These are phyloP conservation scores for Triplophysa bombifrons DNA, from an alignment of 2,797 vertebrate genomes.

Conservation along the genomic window DNA sequence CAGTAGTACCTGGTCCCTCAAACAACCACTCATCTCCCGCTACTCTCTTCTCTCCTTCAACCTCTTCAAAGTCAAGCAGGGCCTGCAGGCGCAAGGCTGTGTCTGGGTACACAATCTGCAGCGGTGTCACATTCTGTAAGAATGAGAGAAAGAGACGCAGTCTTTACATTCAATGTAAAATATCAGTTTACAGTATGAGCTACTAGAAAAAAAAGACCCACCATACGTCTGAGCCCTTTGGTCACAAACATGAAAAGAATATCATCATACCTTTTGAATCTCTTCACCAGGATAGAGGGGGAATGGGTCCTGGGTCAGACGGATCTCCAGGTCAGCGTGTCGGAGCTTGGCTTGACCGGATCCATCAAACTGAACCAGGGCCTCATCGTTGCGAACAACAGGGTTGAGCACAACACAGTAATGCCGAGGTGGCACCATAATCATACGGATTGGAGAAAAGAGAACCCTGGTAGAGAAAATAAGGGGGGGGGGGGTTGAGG, in stretches of 20 bases:
- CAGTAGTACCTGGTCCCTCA: slow-evolving; percentile 83
- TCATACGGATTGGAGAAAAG: slow-evolving; percentile 81
- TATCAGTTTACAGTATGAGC: background rate
- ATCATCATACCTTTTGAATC: slow-evolving; percentile 78
- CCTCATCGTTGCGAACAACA: slow-evolving; percentile 69
- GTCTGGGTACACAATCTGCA: slow-evolving; percentile 86
- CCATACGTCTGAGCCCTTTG: background rate
- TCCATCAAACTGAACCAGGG: slow-evolving; percentile 71
- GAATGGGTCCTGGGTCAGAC: slow-evolving; percentile 87
- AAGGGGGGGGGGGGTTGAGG: background rate
- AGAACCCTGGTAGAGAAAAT: slow-evolving; percentile 73
- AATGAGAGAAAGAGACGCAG: background rate
- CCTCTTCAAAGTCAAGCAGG: slow-evolving; percentile 83
- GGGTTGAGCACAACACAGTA: slow-evolving; percentile 87
- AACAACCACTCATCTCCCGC: slow-evolving; percentile 94
- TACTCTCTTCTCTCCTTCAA: slow-evolving; percentile 72
- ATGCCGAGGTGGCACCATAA: slow-evolving; percentile 86
- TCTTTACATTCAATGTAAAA: background rate
- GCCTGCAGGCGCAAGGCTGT: slow-evolving; percentile 88
- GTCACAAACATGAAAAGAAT: background rate
- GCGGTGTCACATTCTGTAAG: slow-evolving; percentile 78
- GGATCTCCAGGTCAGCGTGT: slow-evolving; percentile 89
- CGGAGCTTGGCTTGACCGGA: slow-evolving; percentile 86
- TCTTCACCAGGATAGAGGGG: slow-evolving; percentile 89
- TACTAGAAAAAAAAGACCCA: background rate